Evolutionary conservation across 2,113 vertebrate genomes (phyloP).

Genomic region (Bambusicola thoracicus): DNA sequence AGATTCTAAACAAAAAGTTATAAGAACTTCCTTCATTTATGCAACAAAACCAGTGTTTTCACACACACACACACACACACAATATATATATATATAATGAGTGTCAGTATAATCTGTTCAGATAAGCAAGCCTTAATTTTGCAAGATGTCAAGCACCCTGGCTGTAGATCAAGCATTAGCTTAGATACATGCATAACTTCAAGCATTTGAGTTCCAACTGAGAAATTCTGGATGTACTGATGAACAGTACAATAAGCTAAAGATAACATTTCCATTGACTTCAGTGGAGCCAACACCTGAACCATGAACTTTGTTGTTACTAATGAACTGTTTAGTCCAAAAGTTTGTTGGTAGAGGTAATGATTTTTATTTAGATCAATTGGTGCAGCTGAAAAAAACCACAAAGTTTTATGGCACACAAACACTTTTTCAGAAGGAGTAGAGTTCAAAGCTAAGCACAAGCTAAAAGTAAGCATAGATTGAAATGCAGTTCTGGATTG

Average conservation of each 20-base stretch:
- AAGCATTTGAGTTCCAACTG: background rate
- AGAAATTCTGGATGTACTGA: background rate
- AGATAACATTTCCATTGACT: background rate
- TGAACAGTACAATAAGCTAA: background rate
- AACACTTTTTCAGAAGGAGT: background rate
- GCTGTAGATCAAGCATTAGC: background rate
- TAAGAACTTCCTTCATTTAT: background rate
- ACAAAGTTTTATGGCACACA: background rate
- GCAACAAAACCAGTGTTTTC: background rate
- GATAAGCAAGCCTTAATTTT: background rate
- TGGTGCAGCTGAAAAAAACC: background rate
- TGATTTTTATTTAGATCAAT: background rate
- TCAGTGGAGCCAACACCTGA: background rate
- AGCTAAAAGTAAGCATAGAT: background rate
- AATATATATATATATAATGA: too few relatives aligned
- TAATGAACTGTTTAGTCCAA: background rate
- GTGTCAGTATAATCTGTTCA: background rate
- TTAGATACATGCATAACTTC: background rate
- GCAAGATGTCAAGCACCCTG: background rate
- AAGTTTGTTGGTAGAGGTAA: background rate
- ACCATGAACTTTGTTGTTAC: background rate
- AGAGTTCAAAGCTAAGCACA: background rate
- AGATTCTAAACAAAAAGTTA: background rate
- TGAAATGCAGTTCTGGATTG: background rate
- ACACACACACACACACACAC: background rate